phyloP scores from a whole-genome alignment of 2,888 invertebrate genomes.

The Ochropleura leucogaster region DNA sequence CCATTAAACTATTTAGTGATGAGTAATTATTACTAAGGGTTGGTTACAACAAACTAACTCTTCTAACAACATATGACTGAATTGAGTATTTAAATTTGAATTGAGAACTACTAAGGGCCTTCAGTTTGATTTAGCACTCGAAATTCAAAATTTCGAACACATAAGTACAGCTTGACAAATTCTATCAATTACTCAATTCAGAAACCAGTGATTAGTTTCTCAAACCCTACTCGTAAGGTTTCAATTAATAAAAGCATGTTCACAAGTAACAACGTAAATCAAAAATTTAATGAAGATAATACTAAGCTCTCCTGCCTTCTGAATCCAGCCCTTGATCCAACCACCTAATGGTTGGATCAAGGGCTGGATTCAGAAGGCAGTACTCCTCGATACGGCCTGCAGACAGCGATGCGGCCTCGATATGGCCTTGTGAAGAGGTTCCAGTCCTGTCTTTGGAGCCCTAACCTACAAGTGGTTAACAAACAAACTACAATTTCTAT shows the following conservation, averaged over 20 bases:
- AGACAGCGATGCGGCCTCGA: too few relatives aligned
- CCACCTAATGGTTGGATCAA: too few relatives aligned
- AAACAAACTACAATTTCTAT: too few relatives aligned
- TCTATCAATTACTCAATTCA: neutral
- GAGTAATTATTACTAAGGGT: neutral
- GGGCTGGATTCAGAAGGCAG: too few relatives aligned
- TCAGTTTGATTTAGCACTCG: neutral
- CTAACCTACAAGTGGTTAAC: too few relatives aligned
- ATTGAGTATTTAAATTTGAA: neutral
- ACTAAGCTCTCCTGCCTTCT: too few relatives aligned
- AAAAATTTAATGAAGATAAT: too few relatives aligned
- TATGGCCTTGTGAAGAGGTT: too few relatives aligned
- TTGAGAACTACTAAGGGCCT: neutral
- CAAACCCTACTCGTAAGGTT: neutral
- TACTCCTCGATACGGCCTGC: too few relatives aligned
- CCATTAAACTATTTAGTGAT: neutral
- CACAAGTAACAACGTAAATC: too few relatives aligned
- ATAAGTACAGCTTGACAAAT: neutral
- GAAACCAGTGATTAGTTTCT: neutral
- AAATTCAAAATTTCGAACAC: neutral
- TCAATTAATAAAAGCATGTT: neutral
- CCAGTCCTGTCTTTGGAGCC: too few relatives aligned
- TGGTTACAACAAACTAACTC: neutral
- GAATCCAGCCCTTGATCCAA: too few relatives aligned
- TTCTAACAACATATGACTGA: neutral